Base-by-base conservation (phyloP, 2,888 invertebrate genomes). In the Rhabditoides inermis region DNA sequence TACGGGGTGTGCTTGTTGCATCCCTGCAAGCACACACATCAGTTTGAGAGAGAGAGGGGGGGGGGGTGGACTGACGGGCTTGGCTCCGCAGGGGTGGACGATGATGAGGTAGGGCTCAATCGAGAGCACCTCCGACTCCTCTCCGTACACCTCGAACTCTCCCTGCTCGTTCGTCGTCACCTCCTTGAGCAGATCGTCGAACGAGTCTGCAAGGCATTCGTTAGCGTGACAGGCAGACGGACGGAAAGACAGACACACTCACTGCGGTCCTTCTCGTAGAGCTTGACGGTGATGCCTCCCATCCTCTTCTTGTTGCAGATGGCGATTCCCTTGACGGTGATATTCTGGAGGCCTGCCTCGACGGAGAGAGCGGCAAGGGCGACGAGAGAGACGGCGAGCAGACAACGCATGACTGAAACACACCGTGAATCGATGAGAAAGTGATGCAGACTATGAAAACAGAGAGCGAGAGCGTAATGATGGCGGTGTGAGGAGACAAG, bases 281-380 rank as follows among this genome's bases (percentile, higher is more conserved):
- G 40, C 40, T 39, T 20, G 22, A 39, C 18, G 7, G 10, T 39
- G 7, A 39, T 12, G 18, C 40, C 40, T 12, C 15, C 15, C 18
- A 39, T 20, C 20, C 40, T 10, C 22, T 39, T 39, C 40, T 39
- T 39, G 40, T 39, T 39, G 22, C 40, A 39, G 20, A 39, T 20
- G 40, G 40, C 22, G 40, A 39, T 39, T 10, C 40, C 40, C 40
- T 39, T 39, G 40, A 39, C 40, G 40, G 40, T 39, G 22, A 39
- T 39, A 20, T 15, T 39, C n/a, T n/a, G n/a, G n/a, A n/a, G n/a
- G n/a, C n/a, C n/a, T n/a, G n/a, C n/a, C n/a, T n/a, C n/a, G n/a
- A n/a, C n/a, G n/a, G n/a, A n/a, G n/a, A n/a, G n/a, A n/a, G n/a
- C n/a, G n/a, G n/a, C n/a, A n/a, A n/a, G n/a, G n/a, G n/a, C n/a